Percentiles rank a stretch among this genome's conserved stretches.
Evolutionary conservation across 1,140 invertebrate species (phyloP).

Genomic region (Drosophila insularis): DNA sequence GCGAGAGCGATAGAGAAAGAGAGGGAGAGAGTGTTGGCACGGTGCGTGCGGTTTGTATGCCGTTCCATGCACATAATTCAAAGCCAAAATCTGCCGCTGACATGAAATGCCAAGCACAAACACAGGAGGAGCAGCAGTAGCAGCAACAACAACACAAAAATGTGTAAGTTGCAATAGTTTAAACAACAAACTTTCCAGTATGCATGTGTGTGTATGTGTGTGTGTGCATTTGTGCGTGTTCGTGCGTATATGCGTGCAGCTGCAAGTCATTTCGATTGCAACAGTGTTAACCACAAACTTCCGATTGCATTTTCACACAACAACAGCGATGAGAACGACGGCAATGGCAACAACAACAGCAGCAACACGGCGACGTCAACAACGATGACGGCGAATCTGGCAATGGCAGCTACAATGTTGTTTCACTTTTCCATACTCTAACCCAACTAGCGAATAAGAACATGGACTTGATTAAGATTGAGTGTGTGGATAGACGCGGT

Average conservation of each 20-base stretch:
- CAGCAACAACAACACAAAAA: slow-evolving; percentile 43
- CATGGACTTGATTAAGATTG: neutral
- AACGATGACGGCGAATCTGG: slow-evolving; percentile 24
- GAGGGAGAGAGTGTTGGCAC: neutral
- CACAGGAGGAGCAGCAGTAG: slow-evolving; percentile 22
- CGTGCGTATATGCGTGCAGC: slow-evolving; percentile 25
- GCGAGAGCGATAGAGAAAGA: neutral
- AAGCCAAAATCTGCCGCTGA: slow-evolving; percentile 63
- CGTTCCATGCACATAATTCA: slow-evolving; percentile 68
- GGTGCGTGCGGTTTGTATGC: slow-evolving; percentile 58
- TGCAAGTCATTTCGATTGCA: slow-evolving; percentile 68
- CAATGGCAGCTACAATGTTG: slow-evolving; percentile 36
- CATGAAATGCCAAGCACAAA: slow-evolving; percentile 38
- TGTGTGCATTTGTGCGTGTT: slow-evolving; percentile 6
- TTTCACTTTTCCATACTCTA: slow-evolving; percentile 5
- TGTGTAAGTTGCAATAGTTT: slow-evolving; percentile 61
- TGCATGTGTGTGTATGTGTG: slow-evolving; percentile 20
- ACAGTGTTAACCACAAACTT: slow-evolving; percentile 67
- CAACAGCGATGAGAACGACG: slow-evolving; percentile 18
- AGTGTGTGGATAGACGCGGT: neutral
- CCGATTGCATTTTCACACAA: slow-evolving; percentile 58
- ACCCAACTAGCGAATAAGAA: neutral
- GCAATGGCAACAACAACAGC: slow-evolving; percentile 8
- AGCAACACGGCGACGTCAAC: slow-evolving; percentile 20
- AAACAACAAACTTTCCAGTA: slow-evolving; percentile 62